A percentile compares a stretch with the other conserved stretches of the same genome.
Evolutionary conservation across 2,113 vertebrate genomes (phyloP).

Genomic region (Carassius gibelio): DNA sequence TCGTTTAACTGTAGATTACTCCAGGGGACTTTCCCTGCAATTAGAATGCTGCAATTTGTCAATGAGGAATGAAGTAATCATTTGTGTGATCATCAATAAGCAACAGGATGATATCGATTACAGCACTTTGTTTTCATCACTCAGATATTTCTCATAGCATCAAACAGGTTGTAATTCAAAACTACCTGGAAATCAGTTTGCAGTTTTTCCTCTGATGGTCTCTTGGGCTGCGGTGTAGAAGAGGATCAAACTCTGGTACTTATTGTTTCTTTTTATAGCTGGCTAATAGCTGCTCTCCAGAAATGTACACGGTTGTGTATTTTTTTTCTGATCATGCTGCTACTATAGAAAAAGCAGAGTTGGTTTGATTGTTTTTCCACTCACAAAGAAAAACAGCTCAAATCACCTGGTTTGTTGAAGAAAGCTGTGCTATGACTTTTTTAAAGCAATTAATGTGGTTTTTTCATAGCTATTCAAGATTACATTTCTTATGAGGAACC

Average conservation of each 20-base stretch:
- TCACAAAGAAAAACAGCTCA: background rate
- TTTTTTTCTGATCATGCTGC: background rate
- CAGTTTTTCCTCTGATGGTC: constrained; percentile 11
- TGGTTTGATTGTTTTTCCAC: background rate
- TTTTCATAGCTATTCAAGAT: background rate
- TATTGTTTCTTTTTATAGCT: constrained; percentile 45
- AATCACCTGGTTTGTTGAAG: background rate
- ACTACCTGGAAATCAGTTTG: constrained; percentile 7
- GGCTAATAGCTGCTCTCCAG: constrained; percentile 40
- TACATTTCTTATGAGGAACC: constrained; percentile 9
- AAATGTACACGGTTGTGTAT: background rate
- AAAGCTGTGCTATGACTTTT: background rate
- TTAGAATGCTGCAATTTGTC: background rate
- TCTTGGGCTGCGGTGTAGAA: background rate
- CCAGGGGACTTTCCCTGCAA: background rate
- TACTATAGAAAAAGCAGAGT: background rate
- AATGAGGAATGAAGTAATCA: background rate
- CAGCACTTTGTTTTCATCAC: constrained; percentile 9
- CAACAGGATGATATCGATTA: constrained; percentile 13
- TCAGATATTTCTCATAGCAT: constrained; percentile 17
- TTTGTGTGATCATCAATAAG: background rate
- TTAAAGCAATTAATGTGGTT: background rate
- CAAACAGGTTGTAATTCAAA: constrained; percentile 46
- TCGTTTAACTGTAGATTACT: background rate
- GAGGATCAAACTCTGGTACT: constrained; percentile 48